A percentile compares a stretch with the other conserved stretches of the same genome.
phyloP scores from a whole-genome alignment of 2,888 invertebrate genomes.

The Stenichneumon culpator region DNA sequence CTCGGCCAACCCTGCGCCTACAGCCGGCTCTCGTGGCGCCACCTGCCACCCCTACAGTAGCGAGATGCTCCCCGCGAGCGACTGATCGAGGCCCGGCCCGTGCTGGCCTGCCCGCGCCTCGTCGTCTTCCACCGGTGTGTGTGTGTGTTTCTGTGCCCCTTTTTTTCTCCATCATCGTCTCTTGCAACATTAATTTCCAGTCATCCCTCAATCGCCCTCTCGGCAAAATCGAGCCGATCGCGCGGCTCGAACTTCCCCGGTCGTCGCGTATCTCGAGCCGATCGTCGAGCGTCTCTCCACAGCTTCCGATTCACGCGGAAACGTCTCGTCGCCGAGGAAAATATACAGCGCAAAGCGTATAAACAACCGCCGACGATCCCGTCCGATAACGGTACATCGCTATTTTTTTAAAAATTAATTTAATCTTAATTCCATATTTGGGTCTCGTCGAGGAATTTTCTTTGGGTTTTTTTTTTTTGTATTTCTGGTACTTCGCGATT shows the following conservation, averaged over 20 bases:
- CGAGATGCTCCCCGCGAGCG: slow-evolving; percentile 82
- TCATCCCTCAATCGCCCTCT: background rate
- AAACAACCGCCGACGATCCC: no score
- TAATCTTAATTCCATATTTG: background rate
- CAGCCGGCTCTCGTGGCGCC: slow-evolving; percentile 78
- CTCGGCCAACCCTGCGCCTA: slow-evolving; percentile 65
- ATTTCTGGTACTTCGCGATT: background rate
- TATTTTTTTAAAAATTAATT: no score
- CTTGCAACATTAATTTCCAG: no score
- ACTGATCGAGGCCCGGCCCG: slow-evolving; percentile 76
- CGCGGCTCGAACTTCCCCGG: background rate
- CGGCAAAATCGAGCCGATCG: background rate
- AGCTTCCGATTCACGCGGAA: background rate
- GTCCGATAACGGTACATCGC: no score
- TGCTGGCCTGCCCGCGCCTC: slow-evolving; percentile 68
- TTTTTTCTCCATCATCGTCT: slow-evolving; percentile 17
- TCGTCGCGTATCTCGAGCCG: background rate
- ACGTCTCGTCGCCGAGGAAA: no score
- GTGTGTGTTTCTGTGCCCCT: slow-evolving; percentile 17
- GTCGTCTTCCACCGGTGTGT: slow-evolving; percentile 58
- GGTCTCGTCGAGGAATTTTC: background rate
- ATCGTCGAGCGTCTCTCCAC: background rate
- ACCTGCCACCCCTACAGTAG: slow-evolving; percentile 78
- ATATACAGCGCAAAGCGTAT: no score
- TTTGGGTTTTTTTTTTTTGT: no score